Conservation (phyloP, 2,797 vertebrate species). For the Acanthopagrus latus region DNA sequence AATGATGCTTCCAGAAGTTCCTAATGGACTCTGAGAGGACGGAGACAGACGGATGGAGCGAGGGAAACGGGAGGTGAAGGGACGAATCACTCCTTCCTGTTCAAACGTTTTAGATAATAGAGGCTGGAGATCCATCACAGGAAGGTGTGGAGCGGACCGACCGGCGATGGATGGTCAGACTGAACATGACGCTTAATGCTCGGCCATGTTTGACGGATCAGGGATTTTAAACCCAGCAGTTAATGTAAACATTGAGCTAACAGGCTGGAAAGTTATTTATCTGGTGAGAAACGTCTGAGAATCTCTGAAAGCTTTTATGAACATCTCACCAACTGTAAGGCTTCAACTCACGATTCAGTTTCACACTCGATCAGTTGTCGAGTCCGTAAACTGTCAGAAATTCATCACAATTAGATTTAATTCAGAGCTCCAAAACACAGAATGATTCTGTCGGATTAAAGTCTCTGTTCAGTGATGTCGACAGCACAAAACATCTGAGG, state of each 20-base stretch:
- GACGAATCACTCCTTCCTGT: conserved; percentile 40
- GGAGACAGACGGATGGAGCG: conserved; percentile 43
- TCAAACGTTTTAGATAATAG: conserved; percentile 49
- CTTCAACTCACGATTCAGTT: too few species aligned
- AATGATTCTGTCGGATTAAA: too few species aligned
- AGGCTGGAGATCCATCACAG: conserved; percentile 45
- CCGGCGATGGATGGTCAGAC: conserved; percentile 4
- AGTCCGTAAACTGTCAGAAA: too few species aligned
- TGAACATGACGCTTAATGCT: too few species aligned
- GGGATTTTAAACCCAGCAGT: background rate
- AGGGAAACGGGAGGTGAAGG: conserved; percentile 33
- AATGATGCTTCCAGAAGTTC: conserved; percentile 51
- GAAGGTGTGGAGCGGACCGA: background rate
- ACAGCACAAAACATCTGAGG: too few species aligned
- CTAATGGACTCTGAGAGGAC: conserved; percentile 55
- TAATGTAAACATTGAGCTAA: background rate
- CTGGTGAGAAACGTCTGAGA: too few species aligned
- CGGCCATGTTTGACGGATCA: conserved; percentile 3
- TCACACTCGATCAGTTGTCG: too few species aligned
- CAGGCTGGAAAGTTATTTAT: background rate
- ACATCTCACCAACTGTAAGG: too few species aligned
- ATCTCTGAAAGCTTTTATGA: too few species aligned
- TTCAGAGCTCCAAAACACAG: background rate
- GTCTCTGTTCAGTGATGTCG: too few species aligned
- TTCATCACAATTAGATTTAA: too few species aligned